A percentile compares a stretch with the other conserved stretches of the same genome.
Evolutionary conservation across 2,113 vertebrate genomes (phyloP).

Genomic region (Platanista minor): DNA sequence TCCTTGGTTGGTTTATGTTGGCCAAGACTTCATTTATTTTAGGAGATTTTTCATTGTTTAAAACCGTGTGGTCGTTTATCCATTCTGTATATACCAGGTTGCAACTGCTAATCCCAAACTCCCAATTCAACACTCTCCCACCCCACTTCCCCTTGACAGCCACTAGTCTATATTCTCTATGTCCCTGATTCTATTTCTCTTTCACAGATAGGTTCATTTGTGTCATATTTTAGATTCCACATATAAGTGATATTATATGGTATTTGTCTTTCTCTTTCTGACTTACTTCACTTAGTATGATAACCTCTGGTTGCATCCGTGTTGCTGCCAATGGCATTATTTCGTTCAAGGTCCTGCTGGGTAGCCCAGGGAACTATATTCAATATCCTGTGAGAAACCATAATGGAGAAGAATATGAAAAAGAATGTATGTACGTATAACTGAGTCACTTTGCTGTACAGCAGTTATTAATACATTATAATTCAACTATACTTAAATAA

Average conservation of each 20-base stretch:
- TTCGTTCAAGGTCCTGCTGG: not conserved
- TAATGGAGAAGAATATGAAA: not conserved
- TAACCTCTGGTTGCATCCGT: not conserved
- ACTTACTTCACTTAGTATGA: not conserved
- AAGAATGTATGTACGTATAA: not conserved
- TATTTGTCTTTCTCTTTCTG: not conserved
- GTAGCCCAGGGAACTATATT: not conserved
- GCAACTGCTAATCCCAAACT: not conserved
- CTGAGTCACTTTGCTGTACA: not conserved
- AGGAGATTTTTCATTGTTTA: not conserved
- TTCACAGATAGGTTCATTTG: not conserved
- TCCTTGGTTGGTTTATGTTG: not conserved
- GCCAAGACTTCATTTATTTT: not conserved
- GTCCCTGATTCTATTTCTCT: not conserved
- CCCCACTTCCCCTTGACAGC: not conserved
- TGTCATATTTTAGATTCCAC: not conserved
- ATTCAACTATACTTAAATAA: not conserved
- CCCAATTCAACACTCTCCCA: not conserved
- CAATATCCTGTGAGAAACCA: not conserved
- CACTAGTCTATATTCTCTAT: not conserved
- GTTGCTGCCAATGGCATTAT: not conserved
- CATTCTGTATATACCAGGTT: not conserved
- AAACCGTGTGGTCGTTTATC: not conserved
- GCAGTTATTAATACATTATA: not conserved
- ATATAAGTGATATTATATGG: not conserved